Conservation (phyloP, 2,113 vertebrate species). For the Mus pahari region DNA sequence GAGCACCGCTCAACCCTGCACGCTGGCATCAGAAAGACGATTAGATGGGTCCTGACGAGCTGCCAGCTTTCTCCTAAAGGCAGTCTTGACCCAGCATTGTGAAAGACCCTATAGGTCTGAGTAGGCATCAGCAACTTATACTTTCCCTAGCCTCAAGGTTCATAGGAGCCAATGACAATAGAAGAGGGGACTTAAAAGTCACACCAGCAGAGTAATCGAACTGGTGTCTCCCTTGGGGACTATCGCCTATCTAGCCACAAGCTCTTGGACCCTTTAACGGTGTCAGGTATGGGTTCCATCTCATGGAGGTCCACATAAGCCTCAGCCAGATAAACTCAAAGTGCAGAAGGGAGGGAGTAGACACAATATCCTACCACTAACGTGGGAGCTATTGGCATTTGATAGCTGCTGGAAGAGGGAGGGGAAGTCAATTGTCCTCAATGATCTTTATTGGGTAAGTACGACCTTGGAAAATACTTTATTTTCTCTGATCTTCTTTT, state of each 20-base stretch:
- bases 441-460: background rate
- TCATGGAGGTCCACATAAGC: background rate
- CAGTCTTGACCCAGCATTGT: background rate
- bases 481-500: background rate
- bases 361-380: background rate
- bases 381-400: background rate
- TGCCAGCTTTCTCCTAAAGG: background rate
- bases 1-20: background rate
- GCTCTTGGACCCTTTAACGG: background rate
- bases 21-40: background rate
- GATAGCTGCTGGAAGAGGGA: background rate
- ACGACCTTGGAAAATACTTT: background rate
- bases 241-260: background rate
- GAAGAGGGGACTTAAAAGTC: background rate
- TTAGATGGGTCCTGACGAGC: background rate
- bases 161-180: background rate
- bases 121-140: background rate
- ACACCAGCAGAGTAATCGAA: background rate
- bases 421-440: background rate
- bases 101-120: background rate
- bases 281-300: background rate
- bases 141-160: background rate
- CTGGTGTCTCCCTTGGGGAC: background rate
- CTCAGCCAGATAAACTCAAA: background rate
- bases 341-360: background rate